These are phyloP conservation scores for Salvator merianae DNA, from an alignment of 2,113 vertebrate genomes.

Conservation along the genomic window DNA sequence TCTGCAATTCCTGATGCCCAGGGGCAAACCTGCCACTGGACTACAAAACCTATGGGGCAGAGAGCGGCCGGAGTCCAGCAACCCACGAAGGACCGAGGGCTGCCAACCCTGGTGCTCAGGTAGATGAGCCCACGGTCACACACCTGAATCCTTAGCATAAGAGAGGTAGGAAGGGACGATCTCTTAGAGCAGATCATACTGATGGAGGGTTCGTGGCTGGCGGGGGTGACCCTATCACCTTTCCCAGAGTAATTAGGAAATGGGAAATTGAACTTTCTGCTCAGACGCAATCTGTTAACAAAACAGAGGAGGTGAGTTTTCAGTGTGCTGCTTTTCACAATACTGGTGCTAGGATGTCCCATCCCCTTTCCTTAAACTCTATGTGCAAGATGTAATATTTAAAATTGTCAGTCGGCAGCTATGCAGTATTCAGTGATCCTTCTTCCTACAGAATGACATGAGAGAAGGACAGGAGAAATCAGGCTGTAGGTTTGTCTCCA, in stretches of 20 bases:
- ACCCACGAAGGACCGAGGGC: not conserved
- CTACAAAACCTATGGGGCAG: not conserved
- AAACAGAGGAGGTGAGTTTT: not conserved
- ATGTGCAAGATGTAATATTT: not conserved
- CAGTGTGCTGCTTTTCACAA: not conserved
- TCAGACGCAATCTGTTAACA: not conserved
- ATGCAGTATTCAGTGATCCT: no score
- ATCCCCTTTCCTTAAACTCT: not conserved
- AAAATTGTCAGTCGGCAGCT: not conserved
- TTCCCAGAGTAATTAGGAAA: not conserved
- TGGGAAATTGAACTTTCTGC: not conserved
- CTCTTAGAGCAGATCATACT: constrained; percentile 19
- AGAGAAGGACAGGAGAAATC: not conserved
- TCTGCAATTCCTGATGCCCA: not conserved
- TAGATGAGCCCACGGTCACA: not conserved
- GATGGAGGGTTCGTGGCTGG: not conserved
- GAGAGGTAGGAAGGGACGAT: not conserved
- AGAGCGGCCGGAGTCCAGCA: not conserved
- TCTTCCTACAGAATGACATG: not conserved
- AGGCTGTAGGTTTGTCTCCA: not conserved
- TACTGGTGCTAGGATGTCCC: not conserved
- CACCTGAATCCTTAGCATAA: not conserved
- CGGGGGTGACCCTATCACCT: not conserved
- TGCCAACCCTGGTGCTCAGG: not conserved
- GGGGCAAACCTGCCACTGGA: not conserved